These are phyloP conservation scores for Nowickia ferox DNA, from an alignment of 2,888 invertebrate species.

Conservation along the genomic window DNA sequence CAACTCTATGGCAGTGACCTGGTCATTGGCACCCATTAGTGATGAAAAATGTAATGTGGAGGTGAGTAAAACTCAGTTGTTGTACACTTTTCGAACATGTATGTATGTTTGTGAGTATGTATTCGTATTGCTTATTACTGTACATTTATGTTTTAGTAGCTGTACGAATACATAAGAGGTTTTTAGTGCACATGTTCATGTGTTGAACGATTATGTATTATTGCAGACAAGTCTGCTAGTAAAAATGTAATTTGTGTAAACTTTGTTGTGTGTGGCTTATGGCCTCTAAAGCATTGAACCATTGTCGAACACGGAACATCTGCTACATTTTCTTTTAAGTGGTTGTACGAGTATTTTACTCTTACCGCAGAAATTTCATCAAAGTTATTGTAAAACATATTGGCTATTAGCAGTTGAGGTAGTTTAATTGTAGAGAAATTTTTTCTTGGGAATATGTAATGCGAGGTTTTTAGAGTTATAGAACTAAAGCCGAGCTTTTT, in stretches of 20 bases:
- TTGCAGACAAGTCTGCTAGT: slow-evolving; percentile 21
- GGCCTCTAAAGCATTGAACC: slow-evolving; percentile 52
- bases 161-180: neutral
- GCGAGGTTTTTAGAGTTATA: no score
- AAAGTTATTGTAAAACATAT: neutral
- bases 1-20: slow-evolving; percentile 17
- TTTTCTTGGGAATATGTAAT: no score
- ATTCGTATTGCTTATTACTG: neutral
- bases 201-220: slow-evolving; percentile 2
- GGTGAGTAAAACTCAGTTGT: neutral
- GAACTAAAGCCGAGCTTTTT: no score
- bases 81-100: neutral
- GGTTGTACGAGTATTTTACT: no score
- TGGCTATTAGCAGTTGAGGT: neutral
- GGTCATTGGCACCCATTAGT: slow-evolving; percentile 56
- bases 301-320: slow-evolving; percentile 52
- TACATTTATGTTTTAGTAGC: slow-evolving; percentile 3
- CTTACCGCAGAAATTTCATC: neutral
- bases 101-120: neutral
- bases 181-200: neutral
- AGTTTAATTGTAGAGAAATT: neutral
- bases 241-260: slow-evolving; percentile 30
- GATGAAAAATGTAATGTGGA: neutral
- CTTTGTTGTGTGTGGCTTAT: slow-evolving; percentile 45
- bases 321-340: slow-evolving; percentile 26